Base-by-base conservation (phyloP, 1,140 invertebrate genomes). In the Capitella teleta region DNA sequence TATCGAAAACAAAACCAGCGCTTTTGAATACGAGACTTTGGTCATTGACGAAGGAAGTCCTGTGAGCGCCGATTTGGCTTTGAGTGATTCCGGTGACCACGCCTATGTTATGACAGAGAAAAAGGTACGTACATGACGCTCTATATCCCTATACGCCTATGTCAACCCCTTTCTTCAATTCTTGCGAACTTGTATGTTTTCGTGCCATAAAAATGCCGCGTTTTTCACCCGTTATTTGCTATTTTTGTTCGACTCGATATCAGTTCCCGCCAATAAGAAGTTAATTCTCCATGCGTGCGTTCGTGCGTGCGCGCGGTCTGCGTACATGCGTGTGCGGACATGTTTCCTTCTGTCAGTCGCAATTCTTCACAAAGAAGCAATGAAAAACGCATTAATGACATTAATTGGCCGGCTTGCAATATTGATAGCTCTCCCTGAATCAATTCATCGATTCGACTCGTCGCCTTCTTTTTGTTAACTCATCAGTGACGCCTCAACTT, bases 71-170 rank as follows among this genome's bases (percentile, higher is more conserved):
- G 90, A 95, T 74, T 80, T 96, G 73, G 80, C 84, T 61, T 92
- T 95, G 71, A 90, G 94, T 74, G 80, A 83, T 55, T 78, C 79
- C 21, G 53, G 62, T 30, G 82, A 88, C 76, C 86, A 93, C 75
- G 79, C 96, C 41, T 96, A 95, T 67, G 87, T 92, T 1, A 87
- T 95, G 85, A 93, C 90, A 23, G 82, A 87, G 61, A 80, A 80
- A 63, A 86, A 84, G 77, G 83, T 87, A 70, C 66, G 68, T 53
- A 42, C 28, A 46, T 24, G 38, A 10, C 28, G 25, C 8, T 10
- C 30, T 10, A 10, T 10, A 32, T n/a, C n/a, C n/a, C n/a, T n/a
- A n/a, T n/a, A n/a, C n/a, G n/a, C n/a, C n/a, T n/a, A n/a, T 10
- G 10, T 34, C 32, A 34, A n/a, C 10, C 32, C 10, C 32, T 34